phyloP scores from a whole-genome alignment of 2,113 vertebrate species.

The Peromyscus californicus region DNA sequence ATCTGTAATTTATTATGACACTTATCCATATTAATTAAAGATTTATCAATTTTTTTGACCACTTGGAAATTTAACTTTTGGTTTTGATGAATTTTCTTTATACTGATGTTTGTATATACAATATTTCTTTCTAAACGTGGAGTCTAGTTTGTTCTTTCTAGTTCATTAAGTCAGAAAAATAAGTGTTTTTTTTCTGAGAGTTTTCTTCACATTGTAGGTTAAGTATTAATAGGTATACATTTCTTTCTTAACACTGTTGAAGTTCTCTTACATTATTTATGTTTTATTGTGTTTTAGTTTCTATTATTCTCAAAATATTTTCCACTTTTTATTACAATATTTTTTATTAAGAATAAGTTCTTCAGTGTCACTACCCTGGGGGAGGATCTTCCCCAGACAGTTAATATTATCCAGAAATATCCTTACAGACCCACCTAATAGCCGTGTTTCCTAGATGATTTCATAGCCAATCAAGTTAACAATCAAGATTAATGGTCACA shows the following conservation, averaged over 20 bases:
- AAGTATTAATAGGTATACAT: not conserved
- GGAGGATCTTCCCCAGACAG: not conserved
- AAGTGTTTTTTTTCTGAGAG: not conserved
- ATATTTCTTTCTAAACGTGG: not conserved
- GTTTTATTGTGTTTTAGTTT: not conserved
- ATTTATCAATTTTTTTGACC: not conserved
- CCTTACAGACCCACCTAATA: not conserved
- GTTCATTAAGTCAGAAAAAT: not conserved
- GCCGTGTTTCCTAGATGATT: not conserved
- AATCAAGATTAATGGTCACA: not conserved
- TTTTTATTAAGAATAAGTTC: not conserved
- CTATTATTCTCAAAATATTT: not conserved
- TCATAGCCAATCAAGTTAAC: not conserved
- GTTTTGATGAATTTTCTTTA: not conserved
- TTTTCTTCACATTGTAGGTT: not conserved
- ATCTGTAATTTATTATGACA: not conserved
- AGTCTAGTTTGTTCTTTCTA: not conserved
- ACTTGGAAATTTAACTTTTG: not conserved
- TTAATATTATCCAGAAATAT: not conserved
- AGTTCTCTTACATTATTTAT: not conserved
- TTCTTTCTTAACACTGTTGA: not conserved
- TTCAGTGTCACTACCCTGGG: not conserved
- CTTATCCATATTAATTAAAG: not conserved
- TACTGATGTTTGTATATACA: not conserved
- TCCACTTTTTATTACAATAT: not conserved